phyloP scores from a whole-genome alignment of 2,113 vertebrate genomes.

The Indicator maculatus region DNA sequence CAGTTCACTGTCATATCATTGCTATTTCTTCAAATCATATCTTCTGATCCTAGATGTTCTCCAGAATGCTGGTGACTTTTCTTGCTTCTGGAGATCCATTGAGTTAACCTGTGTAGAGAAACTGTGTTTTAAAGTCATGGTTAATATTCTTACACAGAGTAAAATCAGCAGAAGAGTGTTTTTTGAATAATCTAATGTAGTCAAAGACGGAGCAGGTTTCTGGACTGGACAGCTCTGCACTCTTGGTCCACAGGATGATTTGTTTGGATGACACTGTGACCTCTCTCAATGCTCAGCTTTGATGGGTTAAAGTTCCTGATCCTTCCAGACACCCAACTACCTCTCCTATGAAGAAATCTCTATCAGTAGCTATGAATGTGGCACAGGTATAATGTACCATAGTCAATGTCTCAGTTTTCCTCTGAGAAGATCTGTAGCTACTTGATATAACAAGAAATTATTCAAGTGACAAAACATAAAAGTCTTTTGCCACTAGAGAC shows the following conservation, averaged over 20 bases:
- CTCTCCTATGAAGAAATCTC: not conserved
- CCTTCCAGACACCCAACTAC: not conserved
- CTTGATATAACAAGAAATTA: not conserved
- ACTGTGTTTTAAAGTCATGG: not conserved
- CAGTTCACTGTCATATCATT: not conserved
- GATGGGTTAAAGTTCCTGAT: not conserved
- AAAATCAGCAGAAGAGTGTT: not conserved
- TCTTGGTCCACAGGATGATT: not conserved
- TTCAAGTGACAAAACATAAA: not conserved
- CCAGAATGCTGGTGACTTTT: not conserved
- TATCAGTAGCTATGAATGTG: not conserved
- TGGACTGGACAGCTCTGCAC: not conserved
- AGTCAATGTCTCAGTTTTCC: not conserved
- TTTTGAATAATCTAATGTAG: not conserved
- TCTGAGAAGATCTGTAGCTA: not conserved
- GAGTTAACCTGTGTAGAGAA: not conserved
- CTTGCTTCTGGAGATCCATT: not conserved
- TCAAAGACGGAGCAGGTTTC: not conserved
- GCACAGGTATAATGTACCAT: not conserved
- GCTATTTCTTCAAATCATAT: not conserved
- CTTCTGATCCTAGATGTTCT: not conserved
- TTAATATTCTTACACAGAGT: not conserved
- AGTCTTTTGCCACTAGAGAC: not conserved
- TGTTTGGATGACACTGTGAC: not conserved
- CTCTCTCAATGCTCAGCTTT: not conserved